Base-by-base conservation (phyloP, 2,888 invertebrate species). In the Melanotus villosus region DNA sequence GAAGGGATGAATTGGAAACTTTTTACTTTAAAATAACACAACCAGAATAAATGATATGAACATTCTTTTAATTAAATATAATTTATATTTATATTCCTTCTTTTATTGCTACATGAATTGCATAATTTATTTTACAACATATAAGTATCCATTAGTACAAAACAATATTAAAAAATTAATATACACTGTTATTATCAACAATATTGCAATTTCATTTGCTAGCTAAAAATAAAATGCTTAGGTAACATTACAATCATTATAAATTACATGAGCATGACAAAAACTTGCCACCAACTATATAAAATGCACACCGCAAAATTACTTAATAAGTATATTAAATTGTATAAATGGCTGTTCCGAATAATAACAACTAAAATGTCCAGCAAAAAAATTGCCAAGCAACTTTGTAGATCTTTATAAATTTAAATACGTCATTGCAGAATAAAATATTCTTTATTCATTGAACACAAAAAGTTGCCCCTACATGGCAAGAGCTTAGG, bases 121-220 rank as follows among this genome's bases (percentile, higher is more conserved):
- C 32, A 32, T 52, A 16, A 52, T 21, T 52, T 62, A 62, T 62
- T 50, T 62, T 62, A 62, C 62, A 62, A 36, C 26, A 34, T 26
- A 50, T 32, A 62, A 45, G 45, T 60, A 21, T 59, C 47, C 47
- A 62, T 62, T 62, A 62, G 62, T 62, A 62, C 38, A 62, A 62
- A 62, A 62, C 62, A 62, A 62, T 62, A 60, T 50, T 62, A 47
- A 50, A 62, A 62, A 62, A 50, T 26, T 50, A 62, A 62, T 38
- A 62, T 50, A 62, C 41, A 62, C 7, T 59, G 34, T 50, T 19
- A 36, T 62, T 36, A 50, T 62, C 47, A 62, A 62, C 62, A 52
- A 38, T 62, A 62, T 62, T 62, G 62, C 62, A 62, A 52, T 62
- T 62, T 21, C 38, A 38, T 52, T 26, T 26, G 34, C 26, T 50